Evolutionary conservation across 2,888 invertebrate species (phyloP), one percentile per base, ranked within the genome.

Genomic region (Himalopsyche japonica): DNA sequence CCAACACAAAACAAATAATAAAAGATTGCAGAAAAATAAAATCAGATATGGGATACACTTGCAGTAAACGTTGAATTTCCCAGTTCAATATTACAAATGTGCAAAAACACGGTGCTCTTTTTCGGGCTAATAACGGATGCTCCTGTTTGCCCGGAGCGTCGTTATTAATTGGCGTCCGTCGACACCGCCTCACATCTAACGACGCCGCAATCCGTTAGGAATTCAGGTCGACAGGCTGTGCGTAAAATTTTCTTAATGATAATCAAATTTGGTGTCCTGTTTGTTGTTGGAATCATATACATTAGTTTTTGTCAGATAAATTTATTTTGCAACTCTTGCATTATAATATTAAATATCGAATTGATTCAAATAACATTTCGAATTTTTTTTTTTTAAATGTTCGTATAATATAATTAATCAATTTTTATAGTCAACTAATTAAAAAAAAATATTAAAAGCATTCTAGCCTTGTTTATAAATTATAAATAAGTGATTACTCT

Each of bases 91-190:
- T 57, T 57, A 10, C 57, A 20, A 57, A 57, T 24, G 20, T 57
- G 57, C 57, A 57, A 57, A 57, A 81, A 81, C 64, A 70, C 27
- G 37, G 34, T 37, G 82, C 27, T 82, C 32, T 70, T 82, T 82
- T 82, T 43, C 15, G 81, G 76, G 47, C 30, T 57, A 57, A 57
- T 49, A 57, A 37, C 80, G 57, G 34, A 57, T 57, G 57, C 20
- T 43, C 57, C 77, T 77, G 81, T 80, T 82, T 70, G 82, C 70
- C 70, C 32, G n/a, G 47, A 43, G 81, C 85, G 70, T 76, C 85
- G 82, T 85, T 86, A 85, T 85, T 86, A 85, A 86, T 85, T 85
- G 86, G 84, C 82, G 82, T 37, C 27, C 82, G 86, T 84, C 85
- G 86, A 64, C 85, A 81, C 80, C 78, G 76, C 82, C 84, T 86